A percentile compares a stretch with the other conserved stretches of the same genome.
phyloP scores from a whole-genome alignment of 64 coral and sea anemone species.

The Dendrophyllia cribrosa region DNA sequence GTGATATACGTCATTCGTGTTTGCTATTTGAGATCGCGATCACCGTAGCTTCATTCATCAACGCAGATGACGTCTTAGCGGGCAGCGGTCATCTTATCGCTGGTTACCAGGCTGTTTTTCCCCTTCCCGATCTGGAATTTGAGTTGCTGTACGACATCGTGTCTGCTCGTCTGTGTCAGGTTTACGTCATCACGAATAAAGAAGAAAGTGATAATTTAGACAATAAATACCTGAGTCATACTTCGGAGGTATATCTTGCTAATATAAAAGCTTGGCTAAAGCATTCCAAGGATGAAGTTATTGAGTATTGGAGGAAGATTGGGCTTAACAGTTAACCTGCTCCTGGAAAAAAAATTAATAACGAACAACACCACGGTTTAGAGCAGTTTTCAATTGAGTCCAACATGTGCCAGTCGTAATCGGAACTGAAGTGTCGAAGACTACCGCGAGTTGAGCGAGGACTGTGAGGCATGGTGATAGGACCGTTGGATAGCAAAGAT shows the following conservation, averaged over 20 bases:
- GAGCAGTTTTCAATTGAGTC: too few species aligned
- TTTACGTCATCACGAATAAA: conserved; percentile 53
- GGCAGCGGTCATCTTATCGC: conserved; percentile 74
- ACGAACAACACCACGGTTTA: too few species aligned
- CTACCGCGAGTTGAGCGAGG: too few species aligned
- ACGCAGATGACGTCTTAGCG: conserved; percentile 23
- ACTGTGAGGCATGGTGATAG: too few species aligned
- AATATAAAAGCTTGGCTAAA: conserved; percentile 30
- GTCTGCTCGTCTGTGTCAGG: conserved; percentile 66
- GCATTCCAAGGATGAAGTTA: background rate
- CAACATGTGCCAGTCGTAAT: too few species aligned
- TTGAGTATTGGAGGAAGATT: conserved; percentile 19
- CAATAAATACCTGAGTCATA: conserved; percentile 13
- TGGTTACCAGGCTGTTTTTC: conserved; percentile 80
- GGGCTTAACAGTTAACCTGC: background rate
- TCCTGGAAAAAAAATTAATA: background rate
- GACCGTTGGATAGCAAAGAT: too few species aligned
- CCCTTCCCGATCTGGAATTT: conserved; percentile 62
- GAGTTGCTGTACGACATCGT: conserved; percentile 75
- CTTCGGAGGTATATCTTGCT: conserved; percentile 22
- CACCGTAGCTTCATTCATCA: conserved; percentile 51
- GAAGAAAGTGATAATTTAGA: background rate
- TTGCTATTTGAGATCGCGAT: conserved; percentile 64
- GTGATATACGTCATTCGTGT: conserved; percentile 67
- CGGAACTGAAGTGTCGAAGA: too few species aligned